phyloP scores from a whole-genome alignment of 2,888 invertebrate species.

The Abscondita cerata region DNA sequence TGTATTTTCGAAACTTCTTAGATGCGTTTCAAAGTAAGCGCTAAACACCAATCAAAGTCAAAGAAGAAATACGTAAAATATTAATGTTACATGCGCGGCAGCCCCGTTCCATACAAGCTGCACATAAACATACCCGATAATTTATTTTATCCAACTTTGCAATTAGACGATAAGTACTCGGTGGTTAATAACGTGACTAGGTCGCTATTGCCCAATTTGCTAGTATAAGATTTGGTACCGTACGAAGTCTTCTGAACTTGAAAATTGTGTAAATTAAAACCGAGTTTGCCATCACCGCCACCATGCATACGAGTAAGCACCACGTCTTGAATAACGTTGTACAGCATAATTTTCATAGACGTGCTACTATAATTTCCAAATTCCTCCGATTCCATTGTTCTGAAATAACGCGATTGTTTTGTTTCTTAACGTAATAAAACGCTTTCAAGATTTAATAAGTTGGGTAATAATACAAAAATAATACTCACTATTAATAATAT shows the following conservation, averaged over 20 bases:
- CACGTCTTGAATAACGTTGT: neutral
- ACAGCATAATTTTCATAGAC: no score
- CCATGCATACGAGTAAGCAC: neutral
- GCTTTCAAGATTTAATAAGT: no score
- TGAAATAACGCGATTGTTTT: no score
- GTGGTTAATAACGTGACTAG: slow-evolving; percentile 11
- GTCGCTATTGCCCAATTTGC: slow-evolving; percentile 23
- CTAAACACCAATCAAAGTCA: slow-evolving; percentile 13
- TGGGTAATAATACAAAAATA: no score
- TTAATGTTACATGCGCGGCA: neutral
- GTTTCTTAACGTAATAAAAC: no score
- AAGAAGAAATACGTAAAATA: slow-evolving; percentile 5
- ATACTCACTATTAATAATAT: slow-evolving; percentile 3
- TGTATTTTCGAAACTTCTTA: slow-evolving; percentile 2
- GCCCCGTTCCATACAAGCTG: neutral
- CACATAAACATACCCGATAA: slow-evolving; percentile 10
- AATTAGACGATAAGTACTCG: slow-evolving; percentile 15
- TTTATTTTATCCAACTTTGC: slow-evolving; percentile 3
- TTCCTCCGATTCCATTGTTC: slow-evolving; percentile 18
- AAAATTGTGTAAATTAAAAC: slow-evolving; percentile 5
- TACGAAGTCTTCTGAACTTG: slow-evolving; percentile 1
- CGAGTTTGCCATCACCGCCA: slow-evolving; percentile 1
- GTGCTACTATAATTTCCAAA: slow-evolving; percentile 7
- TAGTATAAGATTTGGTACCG: slow-evolving; percentile 1
- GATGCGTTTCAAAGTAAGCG: slow-evolving; percentile 5